Evolutionary conservation across 2,113 vertebrate species (phyloP).

Genomic region (Fregetta grallaria): DNA sequence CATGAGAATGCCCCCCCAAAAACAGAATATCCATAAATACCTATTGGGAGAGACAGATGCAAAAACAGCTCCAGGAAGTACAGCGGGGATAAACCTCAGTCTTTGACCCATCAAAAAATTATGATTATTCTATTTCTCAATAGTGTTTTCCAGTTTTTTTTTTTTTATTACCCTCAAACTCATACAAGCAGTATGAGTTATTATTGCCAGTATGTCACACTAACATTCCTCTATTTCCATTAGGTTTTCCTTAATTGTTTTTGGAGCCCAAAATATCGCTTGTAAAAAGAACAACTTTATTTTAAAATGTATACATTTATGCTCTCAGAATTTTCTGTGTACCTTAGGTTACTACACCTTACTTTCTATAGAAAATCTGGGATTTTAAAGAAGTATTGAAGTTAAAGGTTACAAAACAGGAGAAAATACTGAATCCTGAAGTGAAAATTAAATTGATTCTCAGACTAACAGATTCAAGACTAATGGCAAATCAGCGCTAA

Average conservation of each 20-base stretch:
- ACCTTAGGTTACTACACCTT: background rate
- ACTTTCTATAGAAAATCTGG: background rate
- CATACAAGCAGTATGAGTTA: background rate
- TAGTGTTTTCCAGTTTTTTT: background rate
- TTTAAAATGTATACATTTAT: background rate
- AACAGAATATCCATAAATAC: background rate
- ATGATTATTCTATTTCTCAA: background rate
- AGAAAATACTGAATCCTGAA: background rate
- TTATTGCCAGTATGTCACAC: background rate
- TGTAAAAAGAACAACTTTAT: background rate
- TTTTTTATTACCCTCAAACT: background rate
- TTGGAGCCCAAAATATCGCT: background rate
- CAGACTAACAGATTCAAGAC: background rate
- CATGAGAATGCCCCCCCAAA: rapidly evolving
- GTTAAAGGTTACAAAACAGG: background rate
- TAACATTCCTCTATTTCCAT: background rate
- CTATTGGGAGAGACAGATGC: background rate
- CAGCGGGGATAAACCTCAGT: background rate
- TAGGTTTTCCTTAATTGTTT: background rate
- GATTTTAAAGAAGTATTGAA: background rate
- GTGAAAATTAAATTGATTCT: background rate
- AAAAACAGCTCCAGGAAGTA: background rate
- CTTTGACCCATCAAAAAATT: background rate
- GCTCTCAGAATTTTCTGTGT: background rate
- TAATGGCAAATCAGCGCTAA: background rate